Percentiles rank a stretch among this genome's conserved stretches.
phyloP scores from a whole-genome alignment of 2,113 vertebrate genomes.

The Hemiprocne comata region DNA sequence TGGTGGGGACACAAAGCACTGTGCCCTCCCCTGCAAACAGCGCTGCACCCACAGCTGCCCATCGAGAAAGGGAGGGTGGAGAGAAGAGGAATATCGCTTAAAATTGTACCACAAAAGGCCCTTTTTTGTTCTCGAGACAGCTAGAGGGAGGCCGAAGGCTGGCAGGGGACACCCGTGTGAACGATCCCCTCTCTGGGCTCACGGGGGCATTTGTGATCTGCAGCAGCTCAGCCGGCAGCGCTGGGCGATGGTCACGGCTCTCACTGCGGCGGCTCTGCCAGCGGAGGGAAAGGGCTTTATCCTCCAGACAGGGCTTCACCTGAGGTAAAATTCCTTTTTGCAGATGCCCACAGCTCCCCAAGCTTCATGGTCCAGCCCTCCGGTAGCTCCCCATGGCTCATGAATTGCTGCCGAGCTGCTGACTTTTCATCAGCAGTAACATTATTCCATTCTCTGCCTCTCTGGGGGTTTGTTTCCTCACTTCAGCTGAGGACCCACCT shows the following conservation, averaged over 20 bases:
- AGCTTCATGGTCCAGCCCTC: background rate
- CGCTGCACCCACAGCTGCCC: background rate
- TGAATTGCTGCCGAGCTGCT: rapidly evolving
- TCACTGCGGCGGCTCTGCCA: background rate
- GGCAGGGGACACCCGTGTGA: background rate
- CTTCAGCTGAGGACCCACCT: background rate
- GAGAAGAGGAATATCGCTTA: too few relatives aligned
- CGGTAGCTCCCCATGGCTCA: rapidly evolving
- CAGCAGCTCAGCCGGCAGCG: background rate
- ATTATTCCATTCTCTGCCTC: background rate
- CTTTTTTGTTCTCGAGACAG: background rate
- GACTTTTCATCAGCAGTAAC: rapidly evolving
- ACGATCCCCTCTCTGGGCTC: slow-evolving; percentile 15
- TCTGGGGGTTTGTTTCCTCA: background rate
- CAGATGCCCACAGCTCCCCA: rapidly evolving
- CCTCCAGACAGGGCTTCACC: background rate
- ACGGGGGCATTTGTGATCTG: slow-evolving; percentile 12
- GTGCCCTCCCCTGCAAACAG: background rate
- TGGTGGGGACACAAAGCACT: rapidly evolving
- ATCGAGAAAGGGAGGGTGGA: rapidly evolving
- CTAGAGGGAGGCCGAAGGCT: background rate
- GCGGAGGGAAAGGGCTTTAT: background rate
- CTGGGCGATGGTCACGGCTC: background rate
- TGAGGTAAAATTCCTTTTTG: background rate
- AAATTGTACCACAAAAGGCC: rapidly evolving